These are phyloP conservation scores for Odontocolon sp. DNA, from an alignment of 2,888 invertebrate genomes.

Conservation along the genomic window DNA sequence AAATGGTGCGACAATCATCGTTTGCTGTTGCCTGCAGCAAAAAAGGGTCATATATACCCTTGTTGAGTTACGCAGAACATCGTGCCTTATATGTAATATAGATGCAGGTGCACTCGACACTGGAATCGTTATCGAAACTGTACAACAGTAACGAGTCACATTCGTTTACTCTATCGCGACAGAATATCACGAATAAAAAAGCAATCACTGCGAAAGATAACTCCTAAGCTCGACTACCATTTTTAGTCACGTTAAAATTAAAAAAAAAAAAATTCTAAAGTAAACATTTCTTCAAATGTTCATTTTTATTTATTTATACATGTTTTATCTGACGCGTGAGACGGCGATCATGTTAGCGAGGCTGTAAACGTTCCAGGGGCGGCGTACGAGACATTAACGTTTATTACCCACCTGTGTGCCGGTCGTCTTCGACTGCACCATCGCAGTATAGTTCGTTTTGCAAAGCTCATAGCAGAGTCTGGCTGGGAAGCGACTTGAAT, in stretches of 20 bases:
- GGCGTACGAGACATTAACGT: slow-evolving; percentile 61
- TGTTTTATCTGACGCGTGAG: background rate
- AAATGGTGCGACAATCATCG: slow-evolving; percentile 35
- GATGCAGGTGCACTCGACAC: slow-evolving; percentile 19
- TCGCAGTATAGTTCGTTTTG: background rate
- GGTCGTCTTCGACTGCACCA: background rate
- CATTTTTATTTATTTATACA: background rate
- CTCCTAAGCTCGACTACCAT: no score
- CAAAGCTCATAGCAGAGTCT: background rate
- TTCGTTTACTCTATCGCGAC: no score
- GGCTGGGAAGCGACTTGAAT: background rate
- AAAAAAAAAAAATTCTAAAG: no score
- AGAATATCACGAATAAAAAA: no score
- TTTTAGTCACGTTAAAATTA: no score
- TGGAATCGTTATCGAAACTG: no score
- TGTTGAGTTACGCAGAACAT: slow-evolving; percentile 4
- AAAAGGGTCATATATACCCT: slow-evolving; percentile 2
- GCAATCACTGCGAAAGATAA: no score
- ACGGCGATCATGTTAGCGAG: slow-evolving; percentile 58
- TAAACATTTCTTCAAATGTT: no score
- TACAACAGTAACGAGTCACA: no score
- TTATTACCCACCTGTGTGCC: slow-evolving; percentile 57
- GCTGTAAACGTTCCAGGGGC: slow-evolving; percentile 59
- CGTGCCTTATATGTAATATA: slow-evolving; percentile 23
- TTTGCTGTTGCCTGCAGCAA: background rate